phyloP scores from a whole-genome alignment of 2,797 vertebrate genomes.

The Sarcoramphus papa region DNA sequence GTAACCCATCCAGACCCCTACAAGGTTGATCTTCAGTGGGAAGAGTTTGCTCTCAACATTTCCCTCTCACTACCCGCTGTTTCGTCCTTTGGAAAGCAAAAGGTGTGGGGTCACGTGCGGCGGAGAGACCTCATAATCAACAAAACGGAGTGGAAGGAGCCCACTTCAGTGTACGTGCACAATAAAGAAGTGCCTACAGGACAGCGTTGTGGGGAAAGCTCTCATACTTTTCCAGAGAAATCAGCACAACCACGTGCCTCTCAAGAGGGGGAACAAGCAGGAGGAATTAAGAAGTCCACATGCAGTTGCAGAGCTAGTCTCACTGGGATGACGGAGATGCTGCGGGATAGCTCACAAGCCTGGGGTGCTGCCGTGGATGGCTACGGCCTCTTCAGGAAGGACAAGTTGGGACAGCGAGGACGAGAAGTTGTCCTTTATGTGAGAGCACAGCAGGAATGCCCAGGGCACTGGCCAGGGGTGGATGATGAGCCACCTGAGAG shows the following conservation, averaged over 20 bases:
- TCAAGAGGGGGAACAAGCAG: neutral
- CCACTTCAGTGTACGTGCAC: too few species aligned
- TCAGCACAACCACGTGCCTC: neutral
- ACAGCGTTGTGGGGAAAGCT: neutral
- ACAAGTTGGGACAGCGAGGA: neutral
- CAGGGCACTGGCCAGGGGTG: too few species aligned
- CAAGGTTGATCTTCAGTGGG: too few species aligned
- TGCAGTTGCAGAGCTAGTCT: neutral
- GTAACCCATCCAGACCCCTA: neutral
- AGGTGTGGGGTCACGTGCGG: too few species aligned
- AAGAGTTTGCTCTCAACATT: neutral
- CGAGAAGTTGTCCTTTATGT: too few species aligned
- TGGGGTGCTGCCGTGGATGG: neutral
- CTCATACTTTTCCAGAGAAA: neutral
- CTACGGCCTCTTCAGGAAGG: neutral
- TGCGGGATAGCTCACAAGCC: neutral
- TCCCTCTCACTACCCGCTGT: neutral
- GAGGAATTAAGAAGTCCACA: neutral
- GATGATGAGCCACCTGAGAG: neutral
- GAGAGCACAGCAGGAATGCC: fast-evolving
- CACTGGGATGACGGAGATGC: neutral
- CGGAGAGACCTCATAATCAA: neutral
- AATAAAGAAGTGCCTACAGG: too few species aligned
- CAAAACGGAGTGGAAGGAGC: neutral
- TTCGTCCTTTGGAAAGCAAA: neutral